Percentiles rank a stretch among this genome's conserved stretches.
Evolutionary conservation across 2,888 invertebrate genomes (phyloP).

Genomic region (Sinopyrophorus schimmeli): DNA sequence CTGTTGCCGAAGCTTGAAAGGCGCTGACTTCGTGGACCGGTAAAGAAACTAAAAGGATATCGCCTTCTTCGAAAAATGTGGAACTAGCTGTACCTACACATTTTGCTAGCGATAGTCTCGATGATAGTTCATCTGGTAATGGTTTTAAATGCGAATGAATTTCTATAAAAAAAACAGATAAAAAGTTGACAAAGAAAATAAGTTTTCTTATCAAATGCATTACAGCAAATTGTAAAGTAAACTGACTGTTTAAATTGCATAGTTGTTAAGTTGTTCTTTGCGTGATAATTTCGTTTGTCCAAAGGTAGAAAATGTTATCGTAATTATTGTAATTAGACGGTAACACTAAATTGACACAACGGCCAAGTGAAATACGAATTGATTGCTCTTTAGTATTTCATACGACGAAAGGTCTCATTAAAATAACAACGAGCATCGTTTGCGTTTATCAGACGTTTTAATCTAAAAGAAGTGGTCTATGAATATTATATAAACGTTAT

Average conservation of each 20-base stretch:
- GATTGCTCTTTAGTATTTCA: slow-evolving; percentile 4
- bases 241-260: neutral
- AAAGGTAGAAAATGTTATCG: neutral
- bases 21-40: slow-evolving; percentile 11
- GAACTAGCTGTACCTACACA: slow-evolving; percentile 25
- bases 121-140: slow-evolving; percentile 26
- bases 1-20: slow-evolving; percentile 9
- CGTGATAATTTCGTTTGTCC: slow-evolving; percentile 1
- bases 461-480: no score
- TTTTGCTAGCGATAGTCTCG: slow-evolving; percentile 29
- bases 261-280: neutral
- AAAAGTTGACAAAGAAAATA: neutral
- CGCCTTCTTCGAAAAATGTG: slow-evolving; percentile 21
- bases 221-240: neutral
- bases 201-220: neutral
- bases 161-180: neutral
- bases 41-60: slow-evolving; percentile 24
- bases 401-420: slow-evolving; percentile 7
- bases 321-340: slow-evolving; percentile 1
- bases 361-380: slow-evolving; percentile 1
- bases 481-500: no score
- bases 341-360: neutral
- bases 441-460: no score
- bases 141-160: slow-evolving; percentile 17
- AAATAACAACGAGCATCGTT: slow-evolving; percentile 2